A percentile compares a stretch with the other conserved stretches of the same genome.
Conservation (phyloP, 2,888 invertebrate genomes). For the Cactoblastis cactorum region DNA sequence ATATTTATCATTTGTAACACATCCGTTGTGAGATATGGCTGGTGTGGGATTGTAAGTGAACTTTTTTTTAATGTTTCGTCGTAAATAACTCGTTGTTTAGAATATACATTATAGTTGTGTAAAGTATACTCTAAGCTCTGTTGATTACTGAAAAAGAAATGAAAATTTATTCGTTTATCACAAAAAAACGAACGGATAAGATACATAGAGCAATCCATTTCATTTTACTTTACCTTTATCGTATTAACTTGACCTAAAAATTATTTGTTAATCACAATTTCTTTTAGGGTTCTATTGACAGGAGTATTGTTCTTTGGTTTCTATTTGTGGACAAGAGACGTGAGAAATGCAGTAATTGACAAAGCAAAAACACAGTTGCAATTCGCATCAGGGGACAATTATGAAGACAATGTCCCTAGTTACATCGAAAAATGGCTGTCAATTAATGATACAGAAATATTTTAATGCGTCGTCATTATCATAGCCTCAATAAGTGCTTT, state of each 20-base stretch:
- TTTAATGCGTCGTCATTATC: too few relatives aligned
- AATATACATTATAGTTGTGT: too few relatives aligned
- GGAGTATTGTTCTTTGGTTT: slow-evolving; percentile 35
- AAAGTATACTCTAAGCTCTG: too few relatives aligned
- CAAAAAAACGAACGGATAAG: too few relatives aligned
- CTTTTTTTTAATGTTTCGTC: background rate
- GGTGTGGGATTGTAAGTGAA: slow-evolving; percentile 45
- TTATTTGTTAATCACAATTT: background rate
- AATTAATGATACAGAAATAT: background rate
- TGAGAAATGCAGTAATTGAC: background rate
- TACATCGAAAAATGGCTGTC: background rate
- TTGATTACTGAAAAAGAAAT: too few relatives aligned
- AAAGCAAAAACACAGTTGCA: background rate
- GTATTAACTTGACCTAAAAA: background rate
- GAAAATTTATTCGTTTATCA: too few relatives aligned
- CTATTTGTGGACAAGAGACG: slow-evolving; percentile 30
- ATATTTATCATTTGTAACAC: background rate
- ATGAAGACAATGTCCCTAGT: slow-evolving; percentile 9
- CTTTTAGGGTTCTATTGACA: slow-evolving; percentile 39
- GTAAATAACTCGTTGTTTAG: too few relatives aligned
- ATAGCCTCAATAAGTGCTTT: too few relatives aligned
- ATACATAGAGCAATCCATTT: too few relatives aligned
- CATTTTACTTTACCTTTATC: too few relatives aligned
- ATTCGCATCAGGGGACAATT: background rate
- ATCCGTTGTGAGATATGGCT: too few relatives aligned